Evolutionary conservation across 2,113 vertebrate genomes (phyloP).

Genomic region (Engraulis encrasicolus): DNA sequence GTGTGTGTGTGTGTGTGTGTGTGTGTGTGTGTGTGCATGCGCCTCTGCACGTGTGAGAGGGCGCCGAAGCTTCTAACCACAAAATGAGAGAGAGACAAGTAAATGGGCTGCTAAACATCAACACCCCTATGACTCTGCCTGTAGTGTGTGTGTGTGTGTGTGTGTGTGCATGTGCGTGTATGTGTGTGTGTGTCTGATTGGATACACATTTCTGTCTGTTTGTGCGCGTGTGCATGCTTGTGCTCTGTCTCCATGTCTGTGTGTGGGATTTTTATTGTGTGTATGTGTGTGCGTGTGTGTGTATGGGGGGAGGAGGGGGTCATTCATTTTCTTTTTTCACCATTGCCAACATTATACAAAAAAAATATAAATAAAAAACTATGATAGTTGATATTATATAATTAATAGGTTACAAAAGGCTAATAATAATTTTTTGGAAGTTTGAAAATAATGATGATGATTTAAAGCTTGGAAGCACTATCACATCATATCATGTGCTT

Average conservation of each 20-base stretch:
- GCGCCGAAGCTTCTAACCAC: conserved; percentile 33
- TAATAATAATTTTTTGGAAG: too few relatives aligned
- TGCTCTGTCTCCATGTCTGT: background rate
- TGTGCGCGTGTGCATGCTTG: background rate
- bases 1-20: background rate
- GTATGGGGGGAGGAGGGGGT: too few relatives aligned
- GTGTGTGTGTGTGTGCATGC: too few relatives aligned
- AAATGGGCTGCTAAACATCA: conserved; percentile 6
- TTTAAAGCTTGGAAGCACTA: too few relatives aligned
- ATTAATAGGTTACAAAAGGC: too few relatives aligned
- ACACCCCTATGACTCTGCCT: background rate
- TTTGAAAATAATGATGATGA: too few relatives aligned
- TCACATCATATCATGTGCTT: too few relatives aligned
- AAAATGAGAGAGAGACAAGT: conserved; percentile 32
- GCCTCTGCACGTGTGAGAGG: background rate
- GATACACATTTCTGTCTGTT: too few relatives aligned
- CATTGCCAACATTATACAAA: too few relatives aligned
- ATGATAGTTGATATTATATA: too few relatives aligned
- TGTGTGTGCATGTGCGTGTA: background rate
- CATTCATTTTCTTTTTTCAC: too few relatives aligned
- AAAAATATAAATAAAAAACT: too few relatives aligned
- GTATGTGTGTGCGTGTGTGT: conserved; percentile 7
- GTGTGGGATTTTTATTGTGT: background rate
- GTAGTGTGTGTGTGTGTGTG: background rate
- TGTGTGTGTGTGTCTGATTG: background rate